These are phyloP conservation scores for Cephalopholis sonnerati DNA, from an alignment of 2,113 vertebrate species.

Conservation along the genomic window DNA sequence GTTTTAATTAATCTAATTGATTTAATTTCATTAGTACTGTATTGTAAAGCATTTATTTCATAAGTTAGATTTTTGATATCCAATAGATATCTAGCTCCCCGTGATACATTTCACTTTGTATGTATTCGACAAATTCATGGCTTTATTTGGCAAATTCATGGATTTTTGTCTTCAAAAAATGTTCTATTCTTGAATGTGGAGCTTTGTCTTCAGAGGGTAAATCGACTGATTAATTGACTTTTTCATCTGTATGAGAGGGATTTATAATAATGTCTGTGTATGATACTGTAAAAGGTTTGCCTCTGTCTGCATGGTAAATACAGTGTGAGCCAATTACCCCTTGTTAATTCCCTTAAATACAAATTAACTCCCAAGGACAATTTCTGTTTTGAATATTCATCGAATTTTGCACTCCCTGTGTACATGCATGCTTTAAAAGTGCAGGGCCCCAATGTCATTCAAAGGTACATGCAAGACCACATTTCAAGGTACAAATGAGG, in stretches of 20 bases:
- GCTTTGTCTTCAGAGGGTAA: neutral
- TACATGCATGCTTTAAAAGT: neutral
- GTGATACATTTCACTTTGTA: neutral
- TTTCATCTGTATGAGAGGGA: no score
- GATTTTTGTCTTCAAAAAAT: neutral
- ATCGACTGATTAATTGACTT: neutral
- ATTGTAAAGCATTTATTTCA: no score
- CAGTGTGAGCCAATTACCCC: neutral
- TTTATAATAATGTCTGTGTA: no score
- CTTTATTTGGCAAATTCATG: neutral
- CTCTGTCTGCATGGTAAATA: neutral
- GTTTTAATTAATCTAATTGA: neutral
- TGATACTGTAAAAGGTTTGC: neutral
- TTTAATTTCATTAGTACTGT: neutral
- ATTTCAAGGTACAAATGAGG: constrained; percentile 17
- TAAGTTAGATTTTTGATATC: no score
- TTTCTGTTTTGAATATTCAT: no score
- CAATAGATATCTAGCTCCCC: no score
- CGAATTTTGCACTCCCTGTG: no score
- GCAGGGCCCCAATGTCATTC: neutral
- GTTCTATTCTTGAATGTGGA: neutral
- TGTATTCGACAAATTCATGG: no score
- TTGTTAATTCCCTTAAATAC: no score
- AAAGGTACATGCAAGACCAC: neutral
- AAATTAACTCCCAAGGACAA: no score